A percentile compares a stretch with the other conserved stretches of the same genome.
Conservation (phyloP, 2,797 vertebrate genomes). For the Triplophysa bombifrons region DNA sequence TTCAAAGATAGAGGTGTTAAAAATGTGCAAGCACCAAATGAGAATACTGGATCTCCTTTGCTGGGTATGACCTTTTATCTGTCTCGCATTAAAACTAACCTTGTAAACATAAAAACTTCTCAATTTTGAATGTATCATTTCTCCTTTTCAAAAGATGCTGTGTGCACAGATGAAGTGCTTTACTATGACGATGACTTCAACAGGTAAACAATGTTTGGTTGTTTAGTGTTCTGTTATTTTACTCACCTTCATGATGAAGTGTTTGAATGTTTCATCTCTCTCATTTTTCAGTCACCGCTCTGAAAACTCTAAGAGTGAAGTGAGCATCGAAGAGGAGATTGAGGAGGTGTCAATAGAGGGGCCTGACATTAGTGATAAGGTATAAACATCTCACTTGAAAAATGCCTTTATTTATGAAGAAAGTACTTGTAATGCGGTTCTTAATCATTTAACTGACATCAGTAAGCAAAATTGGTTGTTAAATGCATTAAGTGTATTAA, state of each 20-base stretch:
- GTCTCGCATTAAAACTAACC: neutral
- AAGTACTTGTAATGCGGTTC: neutral
- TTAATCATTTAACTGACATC: neutral
- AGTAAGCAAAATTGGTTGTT: too few relatives aligned
- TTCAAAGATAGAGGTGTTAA: slow-evolving; percentile 66
- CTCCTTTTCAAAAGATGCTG: neutral
- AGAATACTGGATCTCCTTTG: slow-evolving; percentile 75
- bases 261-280: slow-evolving; percentile 32
- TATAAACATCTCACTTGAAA: slow-evolving; percentile 51
- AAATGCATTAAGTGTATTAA: too few relatives aligned
- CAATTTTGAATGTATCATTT: neutral
- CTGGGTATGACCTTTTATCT: slow-evolving; percentile 70
- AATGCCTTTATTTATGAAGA: neutral
- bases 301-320: slow-evolving; percentile 84
- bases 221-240: neutral
- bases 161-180: slow-evolving; percentile 80
- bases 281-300: slow-evolving; percentile 83
- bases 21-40: slow-evolving; percentile 69
- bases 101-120: neutral
- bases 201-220: slow-evolving; percentile 74
- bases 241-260: neutral
- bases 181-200: slow-evolving; percentile 95
- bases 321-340: slow-evolving; percentile 92
- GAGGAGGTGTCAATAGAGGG: slow-evolving; percentile 88
- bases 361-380: slow-evolving; percentile 85